Conservation (phyloP, 1,140 invertebrate genomes). For the Chironomus striatipennis region DNA sequence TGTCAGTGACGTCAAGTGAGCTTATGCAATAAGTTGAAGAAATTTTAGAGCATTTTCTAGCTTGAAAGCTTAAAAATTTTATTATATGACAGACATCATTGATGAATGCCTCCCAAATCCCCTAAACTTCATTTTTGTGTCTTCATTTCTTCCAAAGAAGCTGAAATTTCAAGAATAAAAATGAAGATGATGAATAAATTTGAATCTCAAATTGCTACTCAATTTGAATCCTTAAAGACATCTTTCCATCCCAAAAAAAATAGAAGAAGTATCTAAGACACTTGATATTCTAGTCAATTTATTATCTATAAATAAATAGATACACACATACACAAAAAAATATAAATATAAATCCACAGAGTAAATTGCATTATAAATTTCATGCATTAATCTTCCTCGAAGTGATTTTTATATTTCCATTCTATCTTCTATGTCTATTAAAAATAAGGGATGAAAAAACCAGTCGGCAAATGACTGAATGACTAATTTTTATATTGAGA, state of each 20-base stretch:
- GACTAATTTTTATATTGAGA: background rate
- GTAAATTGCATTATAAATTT: conserved; percentile 8
- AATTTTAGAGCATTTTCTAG: no score
- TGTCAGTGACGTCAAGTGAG: no score
- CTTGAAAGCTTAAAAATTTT: no score
- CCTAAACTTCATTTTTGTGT: no score
- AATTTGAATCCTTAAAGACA: background rate
- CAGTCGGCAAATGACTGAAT: background rate
- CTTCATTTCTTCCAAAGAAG: no score
- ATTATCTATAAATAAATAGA: no score
- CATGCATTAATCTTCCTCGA: background rate
- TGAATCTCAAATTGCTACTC: conserved; percentile 12
- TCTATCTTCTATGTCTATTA: background rate
- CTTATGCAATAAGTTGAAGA: no score
- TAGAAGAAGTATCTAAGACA: background rate
- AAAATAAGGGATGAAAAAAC: background rate
- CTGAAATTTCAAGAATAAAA: no score
- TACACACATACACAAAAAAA: background rate
- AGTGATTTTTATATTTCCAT: background rate
- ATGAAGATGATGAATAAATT: background rate
- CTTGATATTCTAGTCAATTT: background rate
- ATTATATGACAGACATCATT: no score
- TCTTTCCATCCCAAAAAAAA: background rate
- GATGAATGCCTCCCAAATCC: no score
- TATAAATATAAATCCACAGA: background rate